Conservation (phyloP, 2,113 vertebrate genomes). For the Eonycteris spelaea region DNA sequence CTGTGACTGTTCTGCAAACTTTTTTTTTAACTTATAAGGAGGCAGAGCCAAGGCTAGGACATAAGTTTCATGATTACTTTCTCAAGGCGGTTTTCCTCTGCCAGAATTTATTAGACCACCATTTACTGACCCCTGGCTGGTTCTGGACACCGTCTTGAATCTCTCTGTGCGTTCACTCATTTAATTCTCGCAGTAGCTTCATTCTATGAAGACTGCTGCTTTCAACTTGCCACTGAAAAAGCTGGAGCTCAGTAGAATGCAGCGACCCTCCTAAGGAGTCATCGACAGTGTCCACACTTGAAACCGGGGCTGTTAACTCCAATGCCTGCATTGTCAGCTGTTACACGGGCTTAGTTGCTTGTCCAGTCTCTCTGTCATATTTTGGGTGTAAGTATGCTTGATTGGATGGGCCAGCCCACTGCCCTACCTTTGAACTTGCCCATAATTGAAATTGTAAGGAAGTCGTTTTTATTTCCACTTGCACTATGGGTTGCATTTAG, state of each 20-base stretch:
- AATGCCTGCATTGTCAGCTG: rapidly evolving
- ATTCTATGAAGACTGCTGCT: neutral
- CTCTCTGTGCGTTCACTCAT: neutral
- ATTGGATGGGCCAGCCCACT: neutral
- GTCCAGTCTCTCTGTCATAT: neutral
- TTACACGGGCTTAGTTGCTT: neutral
- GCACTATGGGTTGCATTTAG: neutral
- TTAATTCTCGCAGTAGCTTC: neutral
- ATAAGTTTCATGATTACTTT: neutral
- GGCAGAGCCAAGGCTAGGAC: rapidly evolving
- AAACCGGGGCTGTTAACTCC: too few species aligned
- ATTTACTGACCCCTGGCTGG: neutral
- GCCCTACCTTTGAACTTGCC: neutral
- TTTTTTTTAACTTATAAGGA: rapidly evolving
- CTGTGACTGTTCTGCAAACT: neutral
- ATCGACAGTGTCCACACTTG: rapidly evolving
- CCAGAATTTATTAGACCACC: neutral
- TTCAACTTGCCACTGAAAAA: neutral
- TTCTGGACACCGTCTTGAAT: neutral
- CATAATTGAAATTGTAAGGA: neutral
- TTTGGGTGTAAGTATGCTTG: neutral
- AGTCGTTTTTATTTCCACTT: neutral
- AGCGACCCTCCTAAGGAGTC: neutral
- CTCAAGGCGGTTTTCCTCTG: neutral
- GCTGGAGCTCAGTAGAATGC: neutral